Conservation (phyloP, 2,113 vertebrate genomes). For the Bubo bubo region DNA sequence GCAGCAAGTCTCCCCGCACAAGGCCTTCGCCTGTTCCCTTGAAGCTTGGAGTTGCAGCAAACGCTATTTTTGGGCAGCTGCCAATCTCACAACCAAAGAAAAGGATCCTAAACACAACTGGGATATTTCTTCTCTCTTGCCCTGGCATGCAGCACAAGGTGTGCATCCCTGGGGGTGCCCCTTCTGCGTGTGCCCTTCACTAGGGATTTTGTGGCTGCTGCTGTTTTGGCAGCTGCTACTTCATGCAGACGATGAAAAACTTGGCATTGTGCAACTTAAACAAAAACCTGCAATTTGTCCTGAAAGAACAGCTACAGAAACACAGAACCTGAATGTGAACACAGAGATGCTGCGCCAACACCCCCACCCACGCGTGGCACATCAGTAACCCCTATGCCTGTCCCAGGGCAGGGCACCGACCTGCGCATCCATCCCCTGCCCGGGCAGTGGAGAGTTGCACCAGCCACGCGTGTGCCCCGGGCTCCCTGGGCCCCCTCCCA, state of each 20-base stretch:
- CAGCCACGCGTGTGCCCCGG: fast-evolving
- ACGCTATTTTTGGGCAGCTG: neutral
- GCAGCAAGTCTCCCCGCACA: neutral
- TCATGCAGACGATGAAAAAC: fast-evolving
- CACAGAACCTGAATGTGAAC: neutral
- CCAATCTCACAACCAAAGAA: neutral
- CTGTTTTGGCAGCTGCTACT: neutral
- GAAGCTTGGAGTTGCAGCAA: neutral
- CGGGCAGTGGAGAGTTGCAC: fast-evolving
- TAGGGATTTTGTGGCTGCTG: neutral
- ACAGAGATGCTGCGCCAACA: neutral
- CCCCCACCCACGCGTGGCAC: fast-evolving
- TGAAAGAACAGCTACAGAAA: neutral
- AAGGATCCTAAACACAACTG: neutral
- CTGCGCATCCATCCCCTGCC: neutral
- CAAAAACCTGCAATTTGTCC: neutral
- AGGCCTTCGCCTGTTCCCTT: neutral
- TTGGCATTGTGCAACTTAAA: neutral
- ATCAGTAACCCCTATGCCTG: fast-evolving
- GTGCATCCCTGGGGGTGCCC: neutral
- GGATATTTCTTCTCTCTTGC: neutral
- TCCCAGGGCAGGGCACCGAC: neutral
- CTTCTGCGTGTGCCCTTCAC: neutral
- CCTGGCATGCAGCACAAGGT: fast-evolving
- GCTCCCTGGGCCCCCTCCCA: fast-evolving